phyloP scores from a whole-genome alignment of 2,888 invertebrate species.

The Agriotes lineatus region DNA sequence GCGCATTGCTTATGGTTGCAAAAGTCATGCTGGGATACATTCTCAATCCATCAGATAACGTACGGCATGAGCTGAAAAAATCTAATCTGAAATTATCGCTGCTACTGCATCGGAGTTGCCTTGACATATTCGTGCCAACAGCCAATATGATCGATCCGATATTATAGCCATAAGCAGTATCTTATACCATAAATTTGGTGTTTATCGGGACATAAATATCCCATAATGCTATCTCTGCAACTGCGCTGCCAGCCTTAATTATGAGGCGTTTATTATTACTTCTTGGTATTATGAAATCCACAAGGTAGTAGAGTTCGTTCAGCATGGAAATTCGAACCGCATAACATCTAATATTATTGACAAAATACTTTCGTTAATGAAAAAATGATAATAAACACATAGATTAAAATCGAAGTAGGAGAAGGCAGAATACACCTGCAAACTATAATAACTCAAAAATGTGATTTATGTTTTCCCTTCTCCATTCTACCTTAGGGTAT shows the following conservation, averaged over 20 bases:
- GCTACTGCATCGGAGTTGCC: conserved; percentile 35
- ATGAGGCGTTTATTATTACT: conserved; percentile 7
- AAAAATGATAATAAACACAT: too few relatives aligned
- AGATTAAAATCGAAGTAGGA: too few relatives aligned
- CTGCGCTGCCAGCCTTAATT: conserved; percentile 8
- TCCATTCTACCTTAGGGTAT: too few relatives aligned
- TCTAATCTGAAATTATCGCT: conserved; percentile 35
- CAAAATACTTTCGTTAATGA: too few relatives aligned
- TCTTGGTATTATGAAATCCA: conserved; percentile 6
- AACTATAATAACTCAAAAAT: too few relatives aligned
- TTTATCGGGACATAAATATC: conserved; percentile 45
- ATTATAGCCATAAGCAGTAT: conserved; percentile 33
- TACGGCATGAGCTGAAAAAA: conserved; percentile 24
- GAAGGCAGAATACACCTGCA: too few relatives aligned
- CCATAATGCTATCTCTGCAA: conserved; percentile 9
- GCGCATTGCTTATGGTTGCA: conserved; percentile 35
- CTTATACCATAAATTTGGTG: conserved; percentile 44
- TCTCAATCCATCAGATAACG: conserved; percentile 35
- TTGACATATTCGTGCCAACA: conserved; percentile 43
- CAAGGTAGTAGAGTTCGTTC: neutral
- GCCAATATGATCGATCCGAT: conserved; percentile 42
- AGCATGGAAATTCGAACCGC: too few relatives aligned
- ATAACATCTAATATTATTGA: too few relatives aligned
- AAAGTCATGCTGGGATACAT: conserved; percentile 31
- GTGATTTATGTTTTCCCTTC: too few relatives aligned